Evolutionary conservation across 2,113 vertebrate species (phyloP), one percentile per base, ranked within the genome.

Genomic region (Myrmophylax atrothorax): DNA sequence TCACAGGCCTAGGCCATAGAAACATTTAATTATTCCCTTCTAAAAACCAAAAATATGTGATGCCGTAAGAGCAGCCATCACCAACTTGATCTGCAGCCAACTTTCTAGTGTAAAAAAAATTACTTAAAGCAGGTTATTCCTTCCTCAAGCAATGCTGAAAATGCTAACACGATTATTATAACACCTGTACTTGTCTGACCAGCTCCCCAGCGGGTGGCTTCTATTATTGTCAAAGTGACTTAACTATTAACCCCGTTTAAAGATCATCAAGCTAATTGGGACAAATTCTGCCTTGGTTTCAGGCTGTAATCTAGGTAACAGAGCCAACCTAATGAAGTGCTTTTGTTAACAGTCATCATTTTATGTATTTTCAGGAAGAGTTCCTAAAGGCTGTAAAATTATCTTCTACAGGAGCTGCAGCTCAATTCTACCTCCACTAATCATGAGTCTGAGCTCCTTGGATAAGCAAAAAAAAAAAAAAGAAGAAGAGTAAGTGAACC

Each of bases 201-300:
- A 63, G 50, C 40, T 96, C 47, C 58, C 84, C 83, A 60, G 92
- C n/a, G 89, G 59, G 80, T 66, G 83, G 92, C 59, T 97, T 95
- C 93, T 87, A 96, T 92, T 96, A 95, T 56, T 95, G 90, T 96
- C 73, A 81, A 97, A 97, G 94, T 90, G 67, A 92, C 90, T 92
- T 94, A 92, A 96, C 70, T 68, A 95, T 92, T 94, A 95, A 89
- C 77, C 55, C 94, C 18, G 6, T 94, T 92, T 94, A 95, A 96
- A 96, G 87, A 91, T 53, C 56, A 91, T 73, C 67, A 87, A 82
- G 64, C 33, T 88, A 96, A 89, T 7, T 77, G 76, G 44, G 79
- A 87, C 83, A 96, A 92, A 95, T 79, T 89, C 52, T 52, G 82
- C 63, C 74, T 89, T 95, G n/a, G 60, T 81, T 69, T 97, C 63